Evolutionary conservation across 2,797 vertebrate genomes (phyloP).

Genomic region (Lacerta agilis): DNA sequence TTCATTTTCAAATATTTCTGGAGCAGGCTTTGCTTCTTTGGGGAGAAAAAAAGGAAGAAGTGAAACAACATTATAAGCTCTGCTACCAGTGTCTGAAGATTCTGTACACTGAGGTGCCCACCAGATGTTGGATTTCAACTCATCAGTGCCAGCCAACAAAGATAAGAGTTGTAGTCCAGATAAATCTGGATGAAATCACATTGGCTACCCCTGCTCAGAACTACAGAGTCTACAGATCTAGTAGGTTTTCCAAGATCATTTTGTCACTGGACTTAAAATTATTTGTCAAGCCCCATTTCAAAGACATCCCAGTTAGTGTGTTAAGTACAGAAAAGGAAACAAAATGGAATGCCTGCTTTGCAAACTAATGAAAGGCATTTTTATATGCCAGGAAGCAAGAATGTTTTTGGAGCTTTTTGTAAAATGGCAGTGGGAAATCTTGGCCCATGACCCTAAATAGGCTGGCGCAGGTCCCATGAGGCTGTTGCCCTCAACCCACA

Average conservation of each 20-base stretch:
- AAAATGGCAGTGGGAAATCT: background rate
- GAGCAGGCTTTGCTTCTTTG: conserved; percentile 87
- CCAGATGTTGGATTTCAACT: background rate
- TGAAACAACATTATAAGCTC: accelerated
- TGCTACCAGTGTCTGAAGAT: background rate
- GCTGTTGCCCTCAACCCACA: too few species aligned
- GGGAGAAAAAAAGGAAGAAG: conserved; percentile 38
- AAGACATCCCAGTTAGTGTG: background rate
- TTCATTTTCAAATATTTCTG: conserved; percentile 87
- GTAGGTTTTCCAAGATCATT: background rate
- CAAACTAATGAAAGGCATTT: background rate
- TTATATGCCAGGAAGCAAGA: background rate
- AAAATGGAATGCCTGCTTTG: too few species aligned
- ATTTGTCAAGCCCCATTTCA: background rate
- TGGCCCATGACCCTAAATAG: too few species aligned
- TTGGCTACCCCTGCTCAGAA: background rate
- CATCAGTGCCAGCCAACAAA: background rate
- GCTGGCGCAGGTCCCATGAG: too few species aligned
- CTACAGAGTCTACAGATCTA: background rate
- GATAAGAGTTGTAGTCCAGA: background rate
- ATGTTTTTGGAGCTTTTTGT: background rate
- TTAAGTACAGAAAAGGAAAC: background rate
- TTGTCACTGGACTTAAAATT: background rate
- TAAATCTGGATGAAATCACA: background rate
- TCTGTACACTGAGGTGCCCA: background rate